Evolutionary conservation across 2,888 invertebrate genomes (phyloP).

Genomic region (Acleris holmiana): DNA sequence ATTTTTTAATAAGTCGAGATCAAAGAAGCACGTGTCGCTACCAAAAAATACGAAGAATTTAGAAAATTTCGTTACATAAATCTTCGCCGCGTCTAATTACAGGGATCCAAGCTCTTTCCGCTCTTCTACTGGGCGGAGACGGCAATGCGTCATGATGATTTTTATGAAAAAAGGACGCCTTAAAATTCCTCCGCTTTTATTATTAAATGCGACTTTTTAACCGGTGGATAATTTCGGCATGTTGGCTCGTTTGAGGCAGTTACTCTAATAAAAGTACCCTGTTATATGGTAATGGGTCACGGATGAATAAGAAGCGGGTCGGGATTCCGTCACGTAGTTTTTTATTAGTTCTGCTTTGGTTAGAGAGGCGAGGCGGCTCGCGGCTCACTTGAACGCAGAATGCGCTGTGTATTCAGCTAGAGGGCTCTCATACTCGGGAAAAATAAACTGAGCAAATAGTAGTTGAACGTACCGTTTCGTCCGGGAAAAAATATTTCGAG

Average conservation of each 20-base stretch:
- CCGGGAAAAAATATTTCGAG: constrained; percentile 64
- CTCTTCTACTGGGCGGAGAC: constrained; percentile 69
- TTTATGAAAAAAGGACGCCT: constrained; percentile 68
- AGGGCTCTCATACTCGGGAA: constrained; percentile 68
- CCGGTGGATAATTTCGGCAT: constrained; percentile 44
- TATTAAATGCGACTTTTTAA: constrained; percentile 52
- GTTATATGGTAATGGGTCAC: constrained; percentile 45
- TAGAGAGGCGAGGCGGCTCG: constrained; percentile 61
- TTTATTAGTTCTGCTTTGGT: constrained; percentile 69
- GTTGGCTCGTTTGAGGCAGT: constrained; percentile 1
- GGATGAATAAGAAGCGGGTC: constrained; percentile 58
- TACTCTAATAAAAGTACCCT: constrained; percentile 9
- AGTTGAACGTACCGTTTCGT: constrained; percentile 54
- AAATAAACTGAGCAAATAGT: constrained; percentile 78
- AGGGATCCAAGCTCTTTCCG: constrained; percentile 68
- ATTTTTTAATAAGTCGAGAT: constrained; percentile 47
- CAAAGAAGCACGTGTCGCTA: constrained; percentile 61
- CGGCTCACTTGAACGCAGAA: constrained; percentile 65
- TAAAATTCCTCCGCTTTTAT: constrained; percentile 50
- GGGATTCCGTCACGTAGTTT: constrained; percentile 58
- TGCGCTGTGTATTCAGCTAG: constrained; percentile 66
- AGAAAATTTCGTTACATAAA: constrained; percentile 75
- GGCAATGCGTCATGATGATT: constrained; percentile 75
- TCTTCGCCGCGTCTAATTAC: constrained; percentile 79
- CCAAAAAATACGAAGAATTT: constrained; percentile 77